Percentiles rank a stretch among this genome's conserved stretches.
Evolutionary conservation across 2,113 vertebrate species (phyloP).

Genomic region (Cinclus mexicanus): DNA sequence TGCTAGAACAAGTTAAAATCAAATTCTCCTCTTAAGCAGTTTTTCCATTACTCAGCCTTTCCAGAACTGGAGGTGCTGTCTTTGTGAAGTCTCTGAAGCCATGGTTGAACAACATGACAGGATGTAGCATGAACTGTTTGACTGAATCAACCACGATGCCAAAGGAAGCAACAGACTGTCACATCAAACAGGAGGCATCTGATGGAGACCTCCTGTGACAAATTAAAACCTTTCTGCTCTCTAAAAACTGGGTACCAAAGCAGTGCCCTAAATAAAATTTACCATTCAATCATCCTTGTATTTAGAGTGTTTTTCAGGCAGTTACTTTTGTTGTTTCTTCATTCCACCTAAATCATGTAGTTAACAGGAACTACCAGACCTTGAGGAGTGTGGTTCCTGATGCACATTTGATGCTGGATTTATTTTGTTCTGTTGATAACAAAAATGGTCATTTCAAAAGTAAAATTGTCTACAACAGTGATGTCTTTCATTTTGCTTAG

Average conservation of each 20-base stretch:
- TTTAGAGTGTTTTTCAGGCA: not conserved
- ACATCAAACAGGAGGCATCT: not conserved
- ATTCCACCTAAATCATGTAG: not conserved
- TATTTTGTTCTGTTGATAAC: not conserved
- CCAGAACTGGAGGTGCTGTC: not conserved
- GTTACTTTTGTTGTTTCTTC: not conserved
- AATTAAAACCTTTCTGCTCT: not conserved
- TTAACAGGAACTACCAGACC: not conserved
- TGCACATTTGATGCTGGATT: not conserved
- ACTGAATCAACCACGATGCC: not conserved
- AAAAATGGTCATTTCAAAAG: not conserved
- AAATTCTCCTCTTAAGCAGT: not conserved
- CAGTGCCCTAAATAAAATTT: not conserved
- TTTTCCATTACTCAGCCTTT: not conserved
- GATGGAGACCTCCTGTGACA: not conserved
- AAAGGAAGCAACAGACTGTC: not conserved
- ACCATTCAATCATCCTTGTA: not conserved
- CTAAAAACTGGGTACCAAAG: not conserved
- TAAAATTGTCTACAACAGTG: not conserved
- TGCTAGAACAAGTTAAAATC: constrained; percentile 6
- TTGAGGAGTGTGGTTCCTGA: not conserved
- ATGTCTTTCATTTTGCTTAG: not conserved
- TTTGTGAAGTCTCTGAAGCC: not conserved
- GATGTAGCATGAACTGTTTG: not conserved
- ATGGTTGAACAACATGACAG: not conserved